These are phyloP conservation scores for Eurystomus gularis DNA, from an alignment of 2,113 vertebrate species.

Conservation along the genomic window DNA sequence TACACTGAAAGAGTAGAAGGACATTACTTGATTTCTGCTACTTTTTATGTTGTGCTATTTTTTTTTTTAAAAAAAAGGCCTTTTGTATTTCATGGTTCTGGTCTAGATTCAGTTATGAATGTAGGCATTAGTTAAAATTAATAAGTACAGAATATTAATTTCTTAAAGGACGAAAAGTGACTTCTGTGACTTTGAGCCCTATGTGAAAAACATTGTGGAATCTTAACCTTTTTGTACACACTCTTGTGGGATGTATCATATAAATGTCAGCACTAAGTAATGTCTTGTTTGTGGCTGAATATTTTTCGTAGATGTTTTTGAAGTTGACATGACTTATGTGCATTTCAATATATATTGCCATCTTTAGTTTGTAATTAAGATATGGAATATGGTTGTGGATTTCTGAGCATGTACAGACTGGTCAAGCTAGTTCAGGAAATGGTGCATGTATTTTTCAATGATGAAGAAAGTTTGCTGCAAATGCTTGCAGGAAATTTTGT, in stretches of 20 bases:
- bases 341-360: slow-evolving; percentile 87
- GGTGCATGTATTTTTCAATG: slow-evolving; percentile 89
- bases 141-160: slow-evolving; percentile 77
- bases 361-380: slow-evolving; percentile 85
- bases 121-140: slow-evolving; percentile 80
- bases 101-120: slow-evolving; percentile 82
- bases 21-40: slow-evolving; percentile 65
- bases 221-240: slow-evolving; percentile 86
- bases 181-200: slow-evolving; percentile 78
- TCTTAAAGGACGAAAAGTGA: slow-evolving; percentile 73
- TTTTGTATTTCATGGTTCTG: slow-evolving; percentile 77
- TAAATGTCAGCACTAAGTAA: slow-evolving; percentile 85
- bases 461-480: slow-evolving; percentile 79
- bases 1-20: slow-evolving; percentile 56
- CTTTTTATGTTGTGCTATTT: slow-evolving; percentile 66
- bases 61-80: slow-evolving; percentile 59
- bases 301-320: slow-evolving; percentile 87
- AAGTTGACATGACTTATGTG: slow-evolving; percentile 84
- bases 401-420: slow-evolving; percentile 89
- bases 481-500: slow-evolving; percentile 85
- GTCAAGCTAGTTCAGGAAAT: slow-evolving; percentile 84
- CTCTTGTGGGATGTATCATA: slow-evolving; percentile 82
- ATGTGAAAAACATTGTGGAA: slow-evolving; percentile 78
- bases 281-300: slow-evolving; percentile 87
- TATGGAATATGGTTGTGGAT: slow-evolving; percentile 87